Percentiles rank a stretch among this genome's conserved stretches.
Evolutionary conservation across 2,113 vertebrate species (phyloP).

Genomic region (Pedionomus torquatus): DNA sequence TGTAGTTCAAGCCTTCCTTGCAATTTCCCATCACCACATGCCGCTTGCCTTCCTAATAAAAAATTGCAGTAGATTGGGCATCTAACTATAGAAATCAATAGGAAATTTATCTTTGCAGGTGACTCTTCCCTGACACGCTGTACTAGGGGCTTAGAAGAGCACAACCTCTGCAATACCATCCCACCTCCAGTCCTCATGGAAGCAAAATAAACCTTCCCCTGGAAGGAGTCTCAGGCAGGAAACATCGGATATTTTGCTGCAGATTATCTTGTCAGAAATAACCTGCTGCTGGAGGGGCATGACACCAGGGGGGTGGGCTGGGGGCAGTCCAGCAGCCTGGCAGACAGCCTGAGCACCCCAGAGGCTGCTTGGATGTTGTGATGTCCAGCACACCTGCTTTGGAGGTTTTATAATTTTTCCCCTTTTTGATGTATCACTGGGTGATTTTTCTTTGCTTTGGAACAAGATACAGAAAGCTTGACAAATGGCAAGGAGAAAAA

Average conservation of each 20-base stretch:
- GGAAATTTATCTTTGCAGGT: not conserved
- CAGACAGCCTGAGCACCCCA: not conserved
- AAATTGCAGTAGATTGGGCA: not conserved
- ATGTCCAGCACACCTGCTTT: not conserved
- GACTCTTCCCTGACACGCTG: not conserved
- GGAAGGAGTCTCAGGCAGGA: not conserved
- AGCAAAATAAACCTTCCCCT: not conserved
- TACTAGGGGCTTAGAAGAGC: not conserved
- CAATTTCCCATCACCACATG: not conserved
- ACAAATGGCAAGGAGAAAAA: not conserved
- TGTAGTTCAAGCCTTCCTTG: not conserved
- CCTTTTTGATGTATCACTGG: not conserved
- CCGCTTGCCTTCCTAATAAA: not conserved
- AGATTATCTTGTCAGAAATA: not conserved
- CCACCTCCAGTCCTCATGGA: not conserved
- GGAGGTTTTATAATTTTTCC: not conserved
- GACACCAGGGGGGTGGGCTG: not conserved
- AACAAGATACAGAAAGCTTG: slow-evolving; percentile 25
- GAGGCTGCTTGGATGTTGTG: not conserved
- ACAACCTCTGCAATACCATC: not conserved
- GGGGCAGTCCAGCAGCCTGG: not conserved
- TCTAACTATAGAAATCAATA: not conserved
- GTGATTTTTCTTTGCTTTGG: not conserved
- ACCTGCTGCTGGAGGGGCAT: not conserved
- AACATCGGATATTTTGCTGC: not conserved